Base-by-base conservation (phyloP, 2,888 invertebrate genomes). In the Anthophora plumipes region DNA sequence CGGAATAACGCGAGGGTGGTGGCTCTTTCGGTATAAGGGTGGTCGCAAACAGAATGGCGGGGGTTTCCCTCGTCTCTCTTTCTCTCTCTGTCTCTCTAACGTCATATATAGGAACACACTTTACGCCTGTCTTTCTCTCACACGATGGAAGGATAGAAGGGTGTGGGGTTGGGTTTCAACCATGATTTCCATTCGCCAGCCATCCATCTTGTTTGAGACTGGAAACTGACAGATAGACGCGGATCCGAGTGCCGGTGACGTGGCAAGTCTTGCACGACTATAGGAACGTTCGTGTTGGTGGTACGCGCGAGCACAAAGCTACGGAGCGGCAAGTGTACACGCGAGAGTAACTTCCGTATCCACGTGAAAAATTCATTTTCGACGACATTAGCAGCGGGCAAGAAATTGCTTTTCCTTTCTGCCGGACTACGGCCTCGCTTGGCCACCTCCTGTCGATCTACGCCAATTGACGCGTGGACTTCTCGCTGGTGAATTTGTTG, bases 201-300 rank as follows among this genome's bases (percentile, higher is more conserved):
- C 95, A 95, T 95, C 95, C 95, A 95, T 95, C 95, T 95, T 95
- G 94, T 95, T 95, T 95, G 95, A 95, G 94, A 92, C 93, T 93
- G 92, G 93, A 92, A 93, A 92, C 92, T 93, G 93, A 93, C 93
- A 93, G 93, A 92, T 92, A 93, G 93, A 93, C 93, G 93, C 91
- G 91, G 93, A 92, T 93, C 92, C 92, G 92, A 93, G 92, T 92
- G 92, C 92, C 92, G 91, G 91, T 92, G 93, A 93, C 92, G 92
- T 93, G 90, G 93, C 92, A 93, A 93, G 92, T 93, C 93, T 93
- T 92, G 91, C 90, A 88, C 89, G 90, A 87, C 86, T 89, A 85
- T 87, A 83, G 87, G 83, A 43, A 55, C 43, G 63, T 43, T 59
- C 54, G 81, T 83, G 79, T 80, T 71, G 77, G 84, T 83, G 79